A percentile compares a stretch with the other conserved stretches of the same genome.
Conservation (phyloP, 2,888 invertebrate species). For the Gibbula magus region DNA sequence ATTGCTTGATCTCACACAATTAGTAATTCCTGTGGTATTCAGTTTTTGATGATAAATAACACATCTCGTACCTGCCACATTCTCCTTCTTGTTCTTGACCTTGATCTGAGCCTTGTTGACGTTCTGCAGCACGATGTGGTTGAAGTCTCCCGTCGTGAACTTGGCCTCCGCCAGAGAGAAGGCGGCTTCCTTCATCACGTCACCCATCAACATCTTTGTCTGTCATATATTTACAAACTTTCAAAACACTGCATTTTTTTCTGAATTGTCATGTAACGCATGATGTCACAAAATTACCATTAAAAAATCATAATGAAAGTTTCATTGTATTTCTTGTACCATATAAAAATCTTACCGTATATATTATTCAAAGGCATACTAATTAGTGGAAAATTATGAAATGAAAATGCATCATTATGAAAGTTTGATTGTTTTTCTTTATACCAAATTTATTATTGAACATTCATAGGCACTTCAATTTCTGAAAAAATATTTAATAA, state of each 20-base stretch:
- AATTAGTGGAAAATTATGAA: too few relatives aligned
- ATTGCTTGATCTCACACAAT: too few relatives aligned
- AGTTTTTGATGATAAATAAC: neutral
- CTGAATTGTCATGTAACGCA: too few relatives aligned
- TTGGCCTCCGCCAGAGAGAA: conserved; percentile 99
- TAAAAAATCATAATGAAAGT: neutral
- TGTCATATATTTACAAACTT: conserved; percentile 72
- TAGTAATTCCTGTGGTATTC: too few relatives aligned
- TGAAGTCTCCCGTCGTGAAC: conserved; percentile 98
- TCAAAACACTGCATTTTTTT: neutral
- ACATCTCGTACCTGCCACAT: conserved; percentile 88
- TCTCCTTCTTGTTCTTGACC: conserved; percentile 94
- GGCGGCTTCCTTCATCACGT: conserved; percentile 99
- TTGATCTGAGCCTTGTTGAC: conserved; percentile 99
- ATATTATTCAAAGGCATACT: neutral
- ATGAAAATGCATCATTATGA: too few relatives aligned
- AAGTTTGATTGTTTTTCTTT: too few relatives aligned
- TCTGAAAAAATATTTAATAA: too few relatives aligned
- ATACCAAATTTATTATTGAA: too few relatives aligned
- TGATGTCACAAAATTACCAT: neutral
- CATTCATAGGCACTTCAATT: too few relatives aligned
- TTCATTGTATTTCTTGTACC: too few relatives aligned
- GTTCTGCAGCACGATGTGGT: conserved; percentile 97
- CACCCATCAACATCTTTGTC: conserved; percentile 98
- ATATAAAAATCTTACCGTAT: neutral